Base-by-base conservation (phyloP, 2,888 invertebrate species). In the Drosophila fungiperda region DNA sequence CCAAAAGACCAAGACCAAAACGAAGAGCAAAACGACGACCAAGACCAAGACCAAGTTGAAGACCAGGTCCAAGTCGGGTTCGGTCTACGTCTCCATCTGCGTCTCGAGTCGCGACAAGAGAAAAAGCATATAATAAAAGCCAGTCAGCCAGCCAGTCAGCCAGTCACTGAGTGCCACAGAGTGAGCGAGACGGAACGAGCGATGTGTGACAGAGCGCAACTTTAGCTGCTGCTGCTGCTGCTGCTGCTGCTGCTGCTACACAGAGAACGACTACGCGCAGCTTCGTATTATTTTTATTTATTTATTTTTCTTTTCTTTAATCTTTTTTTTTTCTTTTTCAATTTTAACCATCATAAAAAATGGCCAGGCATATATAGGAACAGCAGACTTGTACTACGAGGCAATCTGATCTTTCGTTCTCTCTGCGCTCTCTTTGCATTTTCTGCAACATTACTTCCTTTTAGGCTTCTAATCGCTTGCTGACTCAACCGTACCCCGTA, bases 361-460 rank as follows among this genome's bases (percentile, higher is more conserved):
- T 80, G 58, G 78, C 83, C 71, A 75, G 68, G 70, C 49, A 53
- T 79, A 69, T 45, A 23, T 45, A 20, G 45, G 55, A 62, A 67
- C 77, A 69, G 58, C 60, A 17, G 17, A 38, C 58, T 65, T 36
- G 55, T 26, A 38, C 20, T 23, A 45, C 84, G 74, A 73, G 73
- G 72, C 76, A 76, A 78, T 82, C 80, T 62, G 78, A 76, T 87
- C 73, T 53, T 73, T 61, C 57, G n/a, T 45, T 65, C 71, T 59
- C 68, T 57, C 48, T 35, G 29, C 52, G 57, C 63, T 65, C 62
- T 73, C 64, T 85, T 71, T 78, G 82, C 72, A 89, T 87, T 88
- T 88, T 88, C 87, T 90, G 87, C 87, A 88, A 89, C 87, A 88
- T 88, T 88, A 88, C 90, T 88, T 88, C 87, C 90, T 88, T 88